Percentiles rank a stretch among this genome's conserved stretches.
Conservation (phyloP, 2,797 vertebrate species). For the Glyptemys insculpta region DNA sequence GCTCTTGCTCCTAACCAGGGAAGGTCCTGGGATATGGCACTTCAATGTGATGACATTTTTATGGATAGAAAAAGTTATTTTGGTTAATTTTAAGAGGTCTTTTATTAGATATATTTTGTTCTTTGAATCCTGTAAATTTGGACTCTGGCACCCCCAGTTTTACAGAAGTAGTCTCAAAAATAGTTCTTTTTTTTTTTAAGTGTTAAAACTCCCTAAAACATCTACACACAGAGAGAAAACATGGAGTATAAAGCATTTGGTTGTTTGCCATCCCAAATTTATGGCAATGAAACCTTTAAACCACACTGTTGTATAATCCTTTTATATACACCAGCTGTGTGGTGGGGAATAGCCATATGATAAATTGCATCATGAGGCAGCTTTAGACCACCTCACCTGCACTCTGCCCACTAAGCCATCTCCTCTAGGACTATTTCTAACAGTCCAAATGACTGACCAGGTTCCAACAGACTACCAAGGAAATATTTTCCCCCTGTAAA, state of each 20-base stretch:
- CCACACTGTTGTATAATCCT: not conserved
- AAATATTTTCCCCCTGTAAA: not conserved
- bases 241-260: not conserved
- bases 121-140: not conserved
- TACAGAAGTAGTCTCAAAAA: not conserved
- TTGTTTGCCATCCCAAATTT: not conserved
- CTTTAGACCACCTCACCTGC: not conserved
- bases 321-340: not conserved
- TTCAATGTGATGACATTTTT: not conserved
- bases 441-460: not conserved
- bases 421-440: not conserved
- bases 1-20: not conserved
- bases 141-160: not conserved
- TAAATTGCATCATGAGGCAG: not conserved
- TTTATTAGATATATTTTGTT: not conserved
- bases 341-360: not conserved
- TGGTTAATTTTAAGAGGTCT: not conserved
- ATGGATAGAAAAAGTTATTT: not conserved
- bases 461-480: not conserved
- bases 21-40: not conserved
- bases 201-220: not conserved
- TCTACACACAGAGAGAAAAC: not conserved
- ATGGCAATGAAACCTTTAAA: not conserved
- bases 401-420: not conserved
- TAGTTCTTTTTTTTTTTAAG: not conserved